phyloP scores from a whole-genome alignment of 2,888 invertebrate species.

The Drosophila meridionalis region DNA sequence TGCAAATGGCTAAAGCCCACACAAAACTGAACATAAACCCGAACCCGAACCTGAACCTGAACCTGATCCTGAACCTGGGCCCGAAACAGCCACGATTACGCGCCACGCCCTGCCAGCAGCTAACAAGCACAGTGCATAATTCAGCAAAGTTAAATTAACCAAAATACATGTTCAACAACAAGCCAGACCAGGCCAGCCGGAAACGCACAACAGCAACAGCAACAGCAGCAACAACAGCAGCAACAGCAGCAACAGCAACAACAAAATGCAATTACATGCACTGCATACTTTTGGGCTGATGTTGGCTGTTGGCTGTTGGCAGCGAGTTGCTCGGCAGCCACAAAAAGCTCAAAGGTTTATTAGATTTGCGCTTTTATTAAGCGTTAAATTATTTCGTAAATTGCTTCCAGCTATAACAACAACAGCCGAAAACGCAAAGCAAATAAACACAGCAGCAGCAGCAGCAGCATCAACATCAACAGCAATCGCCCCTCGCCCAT shows the following conservation, averaged over 20 bases:
- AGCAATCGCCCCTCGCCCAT: not conserved
- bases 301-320: constrained; percentile 37
- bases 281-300: constrained; percentile 66
- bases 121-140: constrained; percentile 69
- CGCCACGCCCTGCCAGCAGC: constrained; percentile 9
- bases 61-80: constrained; percentile 3
- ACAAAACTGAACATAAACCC: not conserved
- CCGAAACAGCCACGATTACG: not conserved
- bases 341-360: constrained; percentile 81
- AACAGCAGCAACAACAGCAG: constrained; percentile 24
- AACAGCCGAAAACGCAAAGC: constrained; percentile 59
- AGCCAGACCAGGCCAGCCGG: constrained; percentile 55
- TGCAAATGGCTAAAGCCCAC: constrained; percentile 47
- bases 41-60: constrained; percentile 1
- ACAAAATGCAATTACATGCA: constrained; percentile 76
- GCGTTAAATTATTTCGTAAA: constrained; percentile 79
- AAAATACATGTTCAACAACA: constrained; percentile 75
- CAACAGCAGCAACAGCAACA: constrained; percentile 32
- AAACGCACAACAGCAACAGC: constrained; percentile 45
- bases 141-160: constrained; percentile 81
- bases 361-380: constrained; percentile 79
- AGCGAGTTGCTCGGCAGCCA: constrained; percentile 59
- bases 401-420: constrained; percentile 62
- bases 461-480: constrained; percentile 22
- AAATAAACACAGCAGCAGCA: constrained; percentile 64